These are phyloP conservation scores for Lithophane semibrunnea DNA, from an alignment of 2,888 invertebrate genomes.

Conservation along the genomic window DNA sequence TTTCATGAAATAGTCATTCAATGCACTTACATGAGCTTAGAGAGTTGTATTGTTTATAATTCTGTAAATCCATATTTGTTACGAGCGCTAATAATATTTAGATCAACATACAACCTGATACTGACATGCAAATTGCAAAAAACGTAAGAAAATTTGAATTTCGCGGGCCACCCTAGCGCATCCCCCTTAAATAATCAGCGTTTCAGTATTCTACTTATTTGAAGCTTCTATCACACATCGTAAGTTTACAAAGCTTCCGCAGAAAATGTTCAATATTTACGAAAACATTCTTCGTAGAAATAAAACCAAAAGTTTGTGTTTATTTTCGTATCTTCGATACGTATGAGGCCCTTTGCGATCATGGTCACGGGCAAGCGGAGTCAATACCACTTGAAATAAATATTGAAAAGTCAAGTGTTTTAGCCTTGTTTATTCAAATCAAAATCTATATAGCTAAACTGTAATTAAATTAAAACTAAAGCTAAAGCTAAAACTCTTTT, in stretches of 20 bases:
- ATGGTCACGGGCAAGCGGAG: conserved; percentile 11
- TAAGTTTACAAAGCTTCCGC: conserved; percentile 30
- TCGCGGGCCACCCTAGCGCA: too few species aligned
- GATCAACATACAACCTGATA: too few species aligned
- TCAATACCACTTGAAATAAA: conserved; percentile 12
- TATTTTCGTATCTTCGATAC: conserved; percentile 49
- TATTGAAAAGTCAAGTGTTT: neutral
- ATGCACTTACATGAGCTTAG: too few species aligned
- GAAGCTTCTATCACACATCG: conserved; percentile 1
- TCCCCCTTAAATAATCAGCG: neutral
- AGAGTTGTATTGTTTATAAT: too few species aligned
- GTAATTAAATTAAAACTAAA: neutral
- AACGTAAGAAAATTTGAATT: too few species aligned
- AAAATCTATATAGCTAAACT: neutral
- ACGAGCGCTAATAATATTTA: too few species aligned
- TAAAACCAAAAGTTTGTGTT: conserved; percentile 44
- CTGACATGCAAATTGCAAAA: too few species aligned
- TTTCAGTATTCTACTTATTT: conserved; percentile 15
- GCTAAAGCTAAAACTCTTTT: neutral
- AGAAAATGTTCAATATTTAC: conserved; percentile 59
- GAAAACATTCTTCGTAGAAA: conserved; percentile 47
- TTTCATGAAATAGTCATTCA: too few species aligned
- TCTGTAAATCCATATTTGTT: too few species aligned
- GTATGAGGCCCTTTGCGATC: conserved; percentile 38
- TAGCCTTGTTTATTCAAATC: neutral